These are phyloP conservation scores for Myocastor coypus DNA, from an alignment of 2,113 vertebrate genomes.

Conservation along the genomic window DNA sequence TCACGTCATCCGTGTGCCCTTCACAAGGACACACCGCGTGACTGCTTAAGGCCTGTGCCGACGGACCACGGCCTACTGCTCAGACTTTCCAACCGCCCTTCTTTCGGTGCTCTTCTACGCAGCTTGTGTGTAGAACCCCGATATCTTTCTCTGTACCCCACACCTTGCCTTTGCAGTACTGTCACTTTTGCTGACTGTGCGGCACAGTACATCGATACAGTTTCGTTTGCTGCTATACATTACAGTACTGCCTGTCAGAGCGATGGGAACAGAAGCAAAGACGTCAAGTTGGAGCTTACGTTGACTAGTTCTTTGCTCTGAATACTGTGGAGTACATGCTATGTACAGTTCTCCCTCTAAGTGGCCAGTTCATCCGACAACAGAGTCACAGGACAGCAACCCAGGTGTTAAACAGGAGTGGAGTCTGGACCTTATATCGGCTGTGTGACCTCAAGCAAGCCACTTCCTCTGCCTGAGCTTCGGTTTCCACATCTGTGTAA, in stretches of 20 bases:
- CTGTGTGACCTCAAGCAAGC: neutral
- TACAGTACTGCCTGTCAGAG: neutral
- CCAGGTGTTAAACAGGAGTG: too few species aligned
- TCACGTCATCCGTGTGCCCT: neutral
- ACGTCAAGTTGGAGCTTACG: neutral
- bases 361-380: neutral
- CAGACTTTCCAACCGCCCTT: neutral
- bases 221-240: neutral
- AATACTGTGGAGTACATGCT: neutral
- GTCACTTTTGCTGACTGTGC: neutral
- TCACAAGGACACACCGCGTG: neutral
- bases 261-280: neutral
- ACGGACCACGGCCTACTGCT: accelerated
- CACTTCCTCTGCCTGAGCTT: neutral
- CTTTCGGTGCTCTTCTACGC: neutral
- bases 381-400: accelerated
- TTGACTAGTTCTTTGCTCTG: neutral
- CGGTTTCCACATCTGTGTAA: neutral
- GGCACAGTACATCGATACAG: neutral
- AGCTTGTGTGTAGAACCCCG: too few species aligned
- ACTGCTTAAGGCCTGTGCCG: neutral
- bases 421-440: neutral
- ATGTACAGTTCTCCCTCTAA: neutral
- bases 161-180: neutral
- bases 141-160: neutral